Base-by-base conservation (phyloP, 2,113 vertebrate species). In the Clarias gariepinus region DNA sequence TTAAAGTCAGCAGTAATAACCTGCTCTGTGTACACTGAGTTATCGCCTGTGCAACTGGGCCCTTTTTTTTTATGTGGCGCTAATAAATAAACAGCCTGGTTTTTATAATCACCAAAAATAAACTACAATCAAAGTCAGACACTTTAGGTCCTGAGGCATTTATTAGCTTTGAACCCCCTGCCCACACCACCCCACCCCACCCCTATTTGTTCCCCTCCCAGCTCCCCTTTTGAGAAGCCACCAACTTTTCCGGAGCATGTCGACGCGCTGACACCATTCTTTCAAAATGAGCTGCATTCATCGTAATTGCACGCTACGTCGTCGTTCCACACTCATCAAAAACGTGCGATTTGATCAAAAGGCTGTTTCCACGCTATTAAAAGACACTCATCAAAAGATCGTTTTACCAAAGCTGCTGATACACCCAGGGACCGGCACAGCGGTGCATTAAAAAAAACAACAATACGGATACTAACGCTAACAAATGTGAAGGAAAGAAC, bases 231-330 rank as follows among this genome's bases (percentile, higher is more conserved):
- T 94, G 88, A 94, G 93, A 95, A 94, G 94, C 91, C 93, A 92
- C 92, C 91, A 93, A 95, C 93, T 93, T 95, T 93, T 95, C 92
- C 92, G 86, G 90, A 89, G 92, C 92, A 92, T 94, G 94, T 95
- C 94, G 94, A 16, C 92, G 93, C 91, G 86, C 91, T 94, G 94
- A 94, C 94, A 94, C 94, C 93, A 95, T 95, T 95, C 94, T 95
- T 93, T 95, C 94, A 94, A 95, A 95, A 90, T 94, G 93, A 93
- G 93, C 92, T 90, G 91, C 91, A 93, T 93, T 94, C 93, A 90
- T 84, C 86, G 88, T 93, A 92, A 94, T 94, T 93, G 94, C 93
- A 94, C 91, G 88, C 86, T 76, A 89, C 90, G 80, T 90, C 91
- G 41, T 89, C 91, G 90, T 89, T 92, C 92, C 91, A 92, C 93